Percentiles rank a stretch among this genome's conserved stretches.
Conservation (phyloP, 2,888 invertebrate genomes). For the Phlogophora meticulosa region DNA sequence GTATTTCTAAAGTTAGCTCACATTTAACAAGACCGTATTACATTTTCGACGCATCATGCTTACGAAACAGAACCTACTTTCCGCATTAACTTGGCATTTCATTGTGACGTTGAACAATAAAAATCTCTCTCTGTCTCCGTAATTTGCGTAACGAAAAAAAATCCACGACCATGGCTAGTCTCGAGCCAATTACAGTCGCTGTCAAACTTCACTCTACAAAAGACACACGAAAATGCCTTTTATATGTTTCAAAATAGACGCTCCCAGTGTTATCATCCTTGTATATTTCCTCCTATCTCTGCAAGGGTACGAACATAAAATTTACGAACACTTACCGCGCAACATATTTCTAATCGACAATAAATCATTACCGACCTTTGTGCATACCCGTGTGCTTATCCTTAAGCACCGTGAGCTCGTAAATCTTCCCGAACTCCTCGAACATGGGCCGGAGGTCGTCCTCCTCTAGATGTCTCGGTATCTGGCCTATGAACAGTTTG, state of each 20-base stretch:
- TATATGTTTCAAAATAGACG: slow-evolving; percentile 14
- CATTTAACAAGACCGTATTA: neutral
- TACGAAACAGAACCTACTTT: slow-evolving; percentile 17
- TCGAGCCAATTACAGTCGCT: slow-evolving; percentile 32
- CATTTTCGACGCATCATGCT: slow-evolving; percentile 21
- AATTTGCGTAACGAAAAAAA: slow-evolving; percentile 40
- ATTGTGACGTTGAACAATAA: slow-evolving; percentile 48
- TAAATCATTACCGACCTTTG: slow-evolving; percentile 93
- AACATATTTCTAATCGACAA: slow-evolving; percentile 57
- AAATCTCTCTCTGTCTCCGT: slow-evolving; percentile 24
- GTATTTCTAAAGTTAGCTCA: neutral
- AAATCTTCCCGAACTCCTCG: slow-evolving; percentile 98
- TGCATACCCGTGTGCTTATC: slow-evolving; percentile 99
- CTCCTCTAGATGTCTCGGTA: slow-evolving; percentile 97
- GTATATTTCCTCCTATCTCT: slow-evolving; percentile 32
- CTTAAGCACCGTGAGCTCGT: slow-evolving; percentile 98
- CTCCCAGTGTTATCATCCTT: slow-evolving; percentile 6
- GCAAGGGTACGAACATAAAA: slow-evolving; percentile 38
- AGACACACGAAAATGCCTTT: slow-evolving; percentile 21
- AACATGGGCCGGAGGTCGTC: slow-evolving; percentile 97
- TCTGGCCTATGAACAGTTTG: slow-evolving; percentile 98
- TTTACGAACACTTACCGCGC: slow-evolving; percentile 38
- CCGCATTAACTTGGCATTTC: slow-evolving; percentile 32
- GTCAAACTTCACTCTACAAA: slow-evolving; percentile 35
- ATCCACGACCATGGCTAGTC: slow-evolving; percentile 41